Percentiles rank a stretch among this genome's conserved stretches.
phyloP scores from a whole-genome alignment of 1,140 invertebrate genomes.

The Leptinotarsa defecta region DNA sequence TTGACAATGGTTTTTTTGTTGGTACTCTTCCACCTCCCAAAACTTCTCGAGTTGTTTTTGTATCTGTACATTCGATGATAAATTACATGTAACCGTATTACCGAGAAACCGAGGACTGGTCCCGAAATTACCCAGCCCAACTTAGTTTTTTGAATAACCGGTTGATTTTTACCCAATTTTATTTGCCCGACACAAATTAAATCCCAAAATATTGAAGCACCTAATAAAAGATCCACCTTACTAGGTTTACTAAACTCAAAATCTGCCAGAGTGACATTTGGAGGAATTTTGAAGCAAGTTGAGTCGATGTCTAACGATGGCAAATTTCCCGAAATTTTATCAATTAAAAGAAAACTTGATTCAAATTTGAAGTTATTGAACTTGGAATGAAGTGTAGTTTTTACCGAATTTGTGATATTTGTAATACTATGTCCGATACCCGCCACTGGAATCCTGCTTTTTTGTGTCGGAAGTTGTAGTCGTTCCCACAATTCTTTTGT shows the following conservation, averaged over 20 bases:
- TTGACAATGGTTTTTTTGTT: neutral
- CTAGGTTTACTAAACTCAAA: neutral
- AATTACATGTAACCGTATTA: conserved; percentile 1
- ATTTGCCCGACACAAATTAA: conserved; percentile 10
- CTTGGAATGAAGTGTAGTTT: neutral
- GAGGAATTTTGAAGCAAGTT: neutral
- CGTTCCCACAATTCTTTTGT: neutral
- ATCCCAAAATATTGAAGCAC: neutral
- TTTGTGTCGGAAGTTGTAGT: neutral
- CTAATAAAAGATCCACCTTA: conserved; percentile 11
- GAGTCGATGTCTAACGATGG: conserved; percentile 1
- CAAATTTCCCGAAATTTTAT: conserved; percentile 12
- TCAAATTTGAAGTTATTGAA: neutral
- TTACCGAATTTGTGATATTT: neutral
- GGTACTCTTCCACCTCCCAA: conserved; percentile 11
- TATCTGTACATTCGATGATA: neutral
- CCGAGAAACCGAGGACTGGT: neutral
- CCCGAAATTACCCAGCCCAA: neutral
- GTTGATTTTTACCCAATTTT: conserved; percentile 7
- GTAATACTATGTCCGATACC: conserved; percentile 8
- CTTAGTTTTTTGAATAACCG: conserved; percentile 6
- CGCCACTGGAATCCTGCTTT: neutral
- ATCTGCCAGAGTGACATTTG: conserved; percentile 4
- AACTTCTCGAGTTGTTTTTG: neutral
- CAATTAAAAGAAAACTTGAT: neutral